Evolutionary conservation across 2,797 vertebrate genomes (phyloP).

Genomic region (Clarias fuscus): DNA sequence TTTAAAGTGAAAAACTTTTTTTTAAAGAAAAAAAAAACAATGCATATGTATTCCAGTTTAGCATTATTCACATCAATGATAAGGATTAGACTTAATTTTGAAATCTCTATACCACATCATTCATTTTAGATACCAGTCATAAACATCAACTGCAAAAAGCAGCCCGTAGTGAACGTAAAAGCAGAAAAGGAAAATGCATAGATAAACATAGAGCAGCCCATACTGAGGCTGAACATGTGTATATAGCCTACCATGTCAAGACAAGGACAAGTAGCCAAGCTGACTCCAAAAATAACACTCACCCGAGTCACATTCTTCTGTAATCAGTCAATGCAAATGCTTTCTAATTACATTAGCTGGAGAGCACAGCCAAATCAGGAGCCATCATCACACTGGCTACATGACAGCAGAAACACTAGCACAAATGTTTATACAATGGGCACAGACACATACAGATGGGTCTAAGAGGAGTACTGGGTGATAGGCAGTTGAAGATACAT

Average conservation of each 20-base stretch:
- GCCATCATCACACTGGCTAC: slow-evolving; percentile 54
- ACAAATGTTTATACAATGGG: background rate
- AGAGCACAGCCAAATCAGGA: slow-evolving; percentile 50
- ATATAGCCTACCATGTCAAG: slow-evolving; percentile 47
- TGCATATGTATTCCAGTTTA: background rate
- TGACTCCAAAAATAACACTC: slow-evolving; percentile 64
- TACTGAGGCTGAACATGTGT: slow-evolving; percentile 10
- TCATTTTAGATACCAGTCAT: background rate
- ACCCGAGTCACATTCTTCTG: slow-evolving; percentile 67
- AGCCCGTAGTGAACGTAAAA: background rate
- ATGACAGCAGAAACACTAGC: slow-evolving; percentile 13
- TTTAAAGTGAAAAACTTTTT: background rate
- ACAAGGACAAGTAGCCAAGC: slow-evolving; percentile 58
- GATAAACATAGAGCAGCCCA: slow-evolving; percentile 1
- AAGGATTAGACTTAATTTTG: background rate
- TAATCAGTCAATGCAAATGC: slow-evolving; percentile 70
- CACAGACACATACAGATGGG: no score
- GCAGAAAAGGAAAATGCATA: background rate
- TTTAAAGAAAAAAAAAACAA: background rate
- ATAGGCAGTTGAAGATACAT: background rate
- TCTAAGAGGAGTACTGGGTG: background rate
- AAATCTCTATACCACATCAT: background rate
- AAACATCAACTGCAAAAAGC: background rate
- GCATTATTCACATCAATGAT: background rate
- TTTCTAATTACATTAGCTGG: slow-evolving; percentile 66